Conservation (phyloP, 2,888 invertebrate species). For the Acanthosepion esculentum region DNA sequence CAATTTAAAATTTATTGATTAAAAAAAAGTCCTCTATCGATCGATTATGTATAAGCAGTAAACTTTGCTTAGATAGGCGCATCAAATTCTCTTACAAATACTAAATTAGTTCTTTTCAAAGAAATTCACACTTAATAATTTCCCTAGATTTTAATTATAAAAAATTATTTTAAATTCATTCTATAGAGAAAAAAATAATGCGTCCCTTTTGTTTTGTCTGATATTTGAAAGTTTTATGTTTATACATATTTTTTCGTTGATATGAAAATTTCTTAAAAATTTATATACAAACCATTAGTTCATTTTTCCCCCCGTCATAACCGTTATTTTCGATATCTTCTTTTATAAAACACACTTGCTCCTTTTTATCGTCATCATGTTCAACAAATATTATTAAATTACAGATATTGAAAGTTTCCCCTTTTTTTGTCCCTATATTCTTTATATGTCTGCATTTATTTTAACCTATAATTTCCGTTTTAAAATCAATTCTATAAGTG, state of each 20-base stretch:
- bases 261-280: background rate
- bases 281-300: background rate
- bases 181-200: background rate
- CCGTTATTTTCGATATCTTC: background rate
- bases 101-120: no score
- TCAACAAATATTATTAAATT: conserved; percentile 15
- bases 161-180: no score
- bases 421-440: no score
- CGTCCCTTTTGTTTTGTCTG: background rate
- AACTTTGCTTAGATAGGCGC: no score
- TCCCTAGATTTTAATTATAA: no score
- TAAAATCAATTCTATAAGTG: background rate
- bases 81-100: no score
- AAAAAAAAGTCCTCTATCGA: no score
- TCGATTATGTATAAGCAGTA: no score
- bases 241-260: background rate
- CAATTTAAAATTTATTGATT: no score
- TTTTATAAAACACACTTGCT: background rate
- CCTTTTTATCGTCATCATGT: background rate
- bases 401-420: background rate
- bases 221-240: background rate
- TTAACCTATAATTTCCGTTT: background rate
- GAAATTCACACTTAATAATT: no score
- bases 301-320: background rate
- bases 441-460: no score